Evolutionary conservation across 2,888 invertebrate species (phyloP).

Genomic region (Andrena trimmerana): DNA sequence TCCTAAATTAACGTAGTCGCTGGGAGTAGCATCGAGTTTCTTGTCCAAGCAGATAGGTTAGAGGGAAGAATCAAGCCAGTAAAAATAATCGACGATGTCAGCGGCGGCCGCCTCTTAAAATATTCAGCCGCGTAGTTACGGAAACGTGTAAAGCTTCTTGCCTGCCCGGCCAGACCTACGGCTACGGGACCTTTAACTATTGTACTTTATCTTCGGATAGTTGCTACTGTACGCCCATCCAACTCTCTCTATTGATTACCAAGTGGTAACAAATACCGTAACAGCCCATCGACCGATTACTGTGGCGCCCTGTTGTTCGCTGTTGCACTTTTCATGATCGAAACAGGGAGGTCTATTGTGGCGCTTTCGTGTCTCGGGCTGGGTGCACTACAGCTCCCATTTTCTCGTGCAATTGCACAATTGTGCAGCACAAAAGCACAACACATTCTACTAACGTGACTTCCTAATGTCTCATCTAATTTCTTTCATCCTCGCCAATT

Average conservation of each 20-base stretch:
- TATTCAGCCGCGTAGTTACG: slow-evolving; percentile 49
- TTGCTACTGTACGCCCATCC: slow-evolving; percentile 1
- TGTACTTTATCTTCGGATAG: slow-evolving; percentile 27
- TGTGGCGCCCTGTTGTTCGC: slow-evolving; percentile 17
- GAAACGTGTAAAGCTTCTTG: slow-evolving; percentile 48
- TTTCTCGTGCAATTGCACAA: neutral
- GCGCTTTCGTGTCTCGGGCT: neutral
- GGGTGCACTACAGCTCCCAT: neutral
- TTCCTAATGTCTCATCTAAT: neutral
- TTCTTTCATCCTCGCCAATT: neutral
- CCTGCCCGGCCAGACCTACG: neutral
- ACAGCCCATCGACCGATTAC: slow-evolving; percentile 41
- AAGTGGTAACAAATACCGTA: slow-evolving; percentile 28
- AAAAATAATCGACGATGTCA: slow-evolving; percentile 59
- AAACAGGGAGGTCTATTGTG: slow-evolving; percentile 17
- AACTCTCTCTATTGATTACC: slow-evolving; percentile 36
- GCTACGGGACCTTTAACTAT: slow-evolving; percentile 12
- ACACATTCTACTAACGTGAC: neutral
- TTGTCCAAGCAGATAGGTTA: too few species aligned
- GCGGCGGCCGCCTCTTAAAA: slow-evolving; percentile 44
- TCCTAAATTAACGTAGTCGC: slow-evolving; percentile 1
- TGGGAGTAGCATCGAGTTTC: slow-evolving; percentile 32
- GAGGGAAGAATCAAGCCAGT: slow-evolving; percentile 31
- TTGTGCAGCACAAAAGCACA: neutral
- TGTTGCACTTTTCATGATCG: slow-evolving; percentile 48